Conservation (phyloP, 2,797 vertebrate genomes). For the Distichodus sexfasciatus region DNA sequence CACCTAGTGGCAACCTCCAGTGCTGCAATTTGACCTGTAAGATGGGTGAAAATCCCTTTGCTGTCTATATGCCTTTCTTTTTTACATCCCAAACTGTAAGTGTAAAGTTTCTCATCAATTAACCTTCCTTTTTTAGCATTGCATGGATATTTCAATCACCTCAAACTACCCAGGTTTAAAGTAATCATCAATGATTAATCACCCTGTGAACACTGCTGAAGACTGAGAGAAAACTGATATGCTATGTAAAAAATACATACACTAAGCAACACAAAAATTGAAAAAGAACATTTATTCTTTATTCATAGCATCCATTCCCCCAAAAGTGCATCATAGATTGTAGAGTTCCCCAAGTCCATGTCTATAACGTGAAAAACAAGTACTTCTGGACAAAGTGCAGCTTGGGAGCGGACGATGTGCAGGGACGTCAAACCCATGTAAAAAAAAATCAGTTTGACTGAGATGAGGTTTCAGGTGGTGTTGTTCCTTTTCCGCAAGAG, state of each 20-base stretch:
- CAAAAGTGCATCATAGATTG: conserved; percentile 75
- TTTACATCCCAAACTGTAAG: no score
- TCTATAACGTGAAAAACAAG: conserved; percentile 67
- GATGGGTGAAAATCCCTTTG: no score
- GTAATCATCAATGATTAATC: conserved; percentile 13
- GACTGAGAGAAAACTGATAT: not conserved
- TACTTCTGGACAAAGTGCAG: conserved; percentile 67
- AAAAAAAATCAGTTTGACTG: conserved; percentile 69
- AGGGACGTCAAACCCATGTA: conserved; percentile 63
- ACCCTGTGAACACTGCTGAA: not conserved
- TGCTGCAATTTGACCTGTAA: conserved; percentile 21
- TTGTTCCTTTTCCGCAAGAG: conserved; percentile 72
- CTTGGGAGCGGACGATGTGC: conserved; percentile 55
- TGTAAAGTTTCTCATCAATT: no score
- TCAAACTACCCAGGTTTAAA: conserved; percentile 12
- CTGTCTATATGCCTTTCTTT: no score
- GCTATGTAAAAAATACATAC: not conserved
- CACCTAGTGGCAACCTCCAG: conserved; percentile 53
- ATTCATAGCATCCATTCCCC: conserved; percentile 73
- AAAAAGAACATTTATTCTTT: conserved; percentile 77
- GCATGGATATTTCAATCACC: not conserved
- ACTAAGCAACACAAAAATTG: conserved; percentile 57
- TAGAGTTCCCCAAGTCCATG: conserved; percentile 70
- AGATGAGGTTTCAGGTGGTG: conserved; percentile 65
- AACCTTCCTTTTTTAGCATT: not conserved